Evolutionary conservation across 2,888 invertebrate genomes (phyloP).

Genomic region (Eupithecia vulgata): DNA sequence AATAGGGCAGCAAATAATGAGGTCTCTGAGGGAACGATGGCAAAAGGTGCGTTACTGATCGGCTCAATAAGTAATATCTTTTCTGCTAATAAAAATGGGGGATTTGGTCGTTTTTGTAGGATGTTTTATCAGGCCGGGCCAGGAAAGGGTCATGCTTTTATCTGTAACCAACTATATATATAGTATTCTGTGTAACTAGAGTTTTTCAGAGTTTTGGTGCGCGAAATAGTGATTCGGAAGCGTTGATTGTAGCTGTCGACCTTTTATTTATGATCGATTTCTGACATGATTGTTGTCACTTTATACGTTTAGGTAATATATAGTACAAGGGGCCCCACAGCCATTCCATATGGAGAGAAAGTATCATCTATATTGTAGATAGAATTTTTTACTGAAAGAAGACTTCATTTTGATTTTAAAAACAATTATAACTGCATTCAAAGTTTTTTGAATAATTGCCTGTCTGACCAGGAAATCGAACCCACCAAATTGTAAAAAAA

Average conservation of each 20-base stretch:
- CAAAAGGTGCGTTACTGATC: constrained; percentile 45
- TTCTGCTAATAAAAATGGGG: constrained; percentile 1
- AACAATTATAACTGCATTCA: no score
- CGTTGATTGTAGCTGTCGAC: not conserved
- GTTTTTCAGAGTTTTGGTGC: not conserved
- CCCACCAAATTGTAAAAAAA: no score
- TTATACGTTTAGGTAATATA: no score
- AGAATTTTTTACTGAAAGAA: no score
- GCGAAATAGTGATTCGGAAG: not conserved
- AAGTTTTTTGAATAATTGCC: no score
- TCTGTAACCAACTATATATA: not conserved
- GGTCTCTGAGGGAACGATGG: constrained; percentile 45
- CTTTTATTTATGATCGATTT: not conserved
- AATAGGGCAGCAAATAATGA: constrained; percentile 54
- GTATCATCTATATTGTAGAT: no score
- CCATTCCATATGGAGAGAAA: no score
- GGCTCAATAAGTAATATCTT: constrained; percentile 18
- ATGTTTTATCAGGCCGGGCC: constrained; percentile 1
- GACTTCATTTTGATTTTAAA: no score
- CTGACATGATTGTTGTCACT: not conserved
- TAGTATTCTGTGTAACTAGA: not conserved
- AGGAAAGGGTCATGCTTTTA: not conserved
- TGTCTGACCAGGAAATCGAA: no score
- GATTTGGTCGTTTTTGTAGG: constrained; percentile 1
- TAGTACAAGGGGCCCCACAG: no score